Base-by-base conservation (phyloP, 2,113 vertebrate genomes). In the Barnardius zonarius region DNA sequence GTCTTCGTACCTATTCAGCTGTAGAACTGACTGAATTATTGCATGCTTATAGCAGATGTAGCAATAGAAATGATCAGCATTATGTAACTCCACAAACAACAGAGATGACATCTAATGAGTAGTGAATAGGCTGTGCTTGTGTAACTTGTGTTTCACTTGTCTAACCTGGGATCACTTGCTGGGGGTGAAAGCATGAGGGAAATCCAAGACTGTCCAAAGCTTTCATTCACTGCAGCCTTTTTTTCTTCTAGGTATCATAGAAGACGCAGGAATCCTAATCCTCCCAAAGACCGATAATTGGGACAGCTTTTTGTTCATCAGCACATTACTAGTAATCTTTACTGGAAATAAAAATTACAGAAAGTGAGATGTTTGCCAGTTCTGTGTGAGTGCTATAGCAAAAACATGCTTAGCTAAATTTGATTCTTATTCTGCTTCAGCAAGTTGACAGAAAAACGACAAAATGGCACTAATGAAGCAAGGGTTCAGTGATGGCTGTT, bases 251-350 rank as follows among this genome's bases (percentile, higher is more conserved):
- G 97, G 83, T 98, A 97, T 70, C 97, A 97, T 0, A 97, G 92
- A 92, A 96, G 97, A 93, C 97, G 97, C 75, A 98, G 16, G 94
- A 96, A 98, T 83, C 96, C 92, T 43, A 96, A 97, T 85, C 87
- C 92, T 81, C 95, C 96, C 33, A 97, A 97, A 83, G 97, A 98
- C 46, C 78, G 97, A 83, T 98, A 86, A 95, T 9, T 17, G 64
- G 68, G 66, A 92, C 43, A 52, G 85, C 25, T 69, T 82, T 49
- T 54, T 88, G 28, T 80, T 66, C 72, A 8, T 55, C 46, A 68
- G 35, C n/a, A 49, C 73, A 70, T 75, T 55, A 37, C 57, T 80
- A 25, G 74, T 57, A 22, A 59, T 69, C 72, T 75, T 62, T 35
- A n/a, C 27, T 51, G 76, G 44, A 90, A 96, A 93, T 91, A 95